Evolutionary conservation across 2,888 invertebrate species (phyloP).

Genomic region (Sclerodermus sp.): DNA sequence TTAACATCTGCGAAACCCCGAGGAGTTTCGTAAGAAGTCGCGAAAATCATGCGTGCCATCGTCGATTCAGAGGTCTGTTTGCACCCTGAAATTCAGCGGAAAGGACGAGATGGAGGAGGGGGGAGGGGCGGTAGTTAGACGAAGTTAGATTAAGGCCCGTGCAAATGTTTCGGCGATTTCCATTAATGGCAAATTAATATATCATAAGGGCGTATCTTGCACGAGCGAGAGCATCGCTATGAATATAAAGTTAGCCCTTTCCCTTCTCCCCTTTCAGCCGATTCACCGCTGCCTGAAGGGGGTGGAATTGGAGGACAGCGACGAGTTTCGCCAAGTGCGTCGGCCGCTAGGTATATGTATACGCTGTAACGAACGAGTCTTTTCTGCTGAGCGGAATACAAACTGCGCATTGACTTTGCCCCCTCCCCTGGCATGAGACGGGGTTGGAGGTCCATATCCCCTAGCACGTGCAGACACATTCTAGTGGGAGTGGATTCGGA

Average conservation of each 20-base stretch:
- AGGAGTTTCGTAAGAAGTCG: too few relatives aligned
- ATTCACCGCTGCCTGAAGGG: too few relatives aligned
- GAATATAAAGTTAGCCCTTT: conserved; percentile 38
- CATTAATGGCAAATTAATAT: conserved; percentile 41
- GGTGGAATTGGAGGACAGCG: conserved; percentile 7
- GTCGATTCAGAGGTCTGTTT: too few relatives aligned
- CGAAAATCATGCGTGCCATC: too few relatives aligned
- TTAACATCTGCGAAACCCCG: too few relatives aligned
- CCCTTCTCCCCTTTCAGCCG: too few relatives aligned
- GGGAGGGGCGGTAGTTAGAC: too few relatives aligned
- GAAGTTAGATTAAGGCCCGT: too few relatives aligned
- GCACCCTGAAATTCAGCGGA: too few relatives aligned
- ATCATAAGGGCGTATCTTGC: conserved; percentile 27
- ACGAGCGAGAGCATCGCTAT: conserved; percentile 24
- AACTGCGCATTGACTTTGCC: conserved; percentile 41
- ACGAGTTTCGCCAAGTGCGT: conserved; percentile 24
- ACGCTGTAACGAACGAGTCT: conserved; percentile 43
- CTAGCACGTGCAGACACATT: conserved; percentile 38
- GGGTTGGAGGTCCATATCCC: conserved; percentile 11
- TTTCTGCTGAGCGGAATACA: conserved; percentile 43
- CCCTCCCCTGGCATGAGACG: conserved; percentile 2
- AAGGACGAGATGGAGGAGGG: too few relatives aligned
- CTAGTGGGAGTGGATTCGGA: conserved; percentile 24
- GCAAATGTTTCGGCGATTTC: conserved; percentile 10
- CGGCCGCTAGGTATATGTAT: conserved; percentile 10